These are phyloP conservation scores for cattle (Bos taurus) DNA, from an alignment of 2,113 vertebrate genomes.

Conservation along the genomic window DNA sequence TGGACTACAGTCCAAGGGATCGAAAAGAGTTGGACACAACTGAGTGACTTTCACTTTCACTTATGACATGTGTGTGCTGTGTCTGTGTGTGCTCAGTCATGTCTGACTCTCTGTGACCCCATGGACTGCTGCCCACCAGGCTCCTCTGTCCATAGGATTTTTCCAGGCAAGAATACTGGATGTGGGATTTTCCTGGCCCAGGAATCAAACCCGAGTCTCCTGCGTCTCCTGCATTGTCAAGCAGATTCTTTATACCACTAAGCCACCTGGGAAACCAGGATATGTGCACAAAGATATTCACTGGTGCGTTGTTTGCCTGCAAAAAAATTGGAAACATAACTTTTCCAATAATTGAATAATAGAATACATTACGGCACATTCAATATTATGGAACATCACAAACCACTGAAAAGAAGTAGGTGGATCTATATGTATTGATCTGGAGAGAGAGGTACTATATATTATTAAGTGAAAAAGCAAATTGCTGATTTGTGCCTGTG, in stretches of 20 bases:
- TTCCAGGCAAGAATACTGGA: neutral
- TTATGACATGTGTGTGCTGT: rapidly evolving
- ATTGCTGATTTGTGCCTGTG: neutral
- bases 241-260: neutral
- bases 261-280: neutral
- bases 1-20: neutral
- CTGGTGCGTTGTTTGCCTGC: neutral
- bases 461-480: neutral
- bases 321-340: neutral
- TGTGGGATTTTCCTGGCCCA: neutral
- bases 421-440: neutral
- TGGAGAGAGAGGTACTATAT: neutral
- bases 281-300: neutral
- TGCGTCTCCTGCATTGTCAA: neutral
- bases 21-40: neutral
- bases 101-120: neutral
- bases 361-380: neutral
- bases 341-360: neutral
- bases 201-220: neutral
- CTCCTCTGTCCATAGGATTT: neutral
- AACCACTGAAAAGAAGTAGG: neutral
- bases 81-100: rapidly evolving
- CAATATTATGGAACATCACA: neutral
- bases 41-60: neutral
- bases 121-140: neutral